Evolutionary conservation across 2,113 vertebrate genomes (phyloP).

Genomic region (Ciconia stormi): DNA sequence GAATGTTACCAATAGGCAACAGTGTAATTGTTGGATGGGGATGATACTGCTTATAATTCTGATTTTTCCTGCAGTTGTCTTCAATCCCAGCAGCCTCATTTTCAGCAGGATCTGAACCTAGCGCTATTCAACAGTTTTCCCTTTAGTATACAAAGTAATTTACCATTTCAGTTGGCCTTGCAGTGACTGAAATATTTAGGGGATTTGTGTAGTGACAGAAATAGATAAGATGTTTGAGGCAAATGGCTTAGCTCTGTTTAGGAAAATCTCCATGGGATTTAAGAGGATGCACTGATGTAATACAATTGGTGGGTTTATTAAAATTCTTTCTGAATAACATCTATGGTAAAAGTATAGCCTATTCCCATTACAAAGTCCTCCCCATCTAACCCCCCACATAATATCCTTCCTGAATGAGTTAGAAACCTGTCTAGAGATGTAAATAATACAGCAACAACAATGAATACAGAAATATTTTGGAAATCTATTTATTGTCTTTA

Average conservation of each 20-base stretch:
- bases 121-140: slow-evolving; percentile 7
- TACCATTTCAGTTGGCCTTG: slow-evolving; percentile 43
- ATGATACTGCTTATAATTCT: slow-evolving; percentile 3
- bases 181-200: slow-evolving; percentile 53
- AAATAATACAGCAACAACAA: neutral
- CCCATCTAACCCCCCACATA: neutral
- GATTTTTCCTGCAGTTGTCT: slow-evolving; percentile 44
- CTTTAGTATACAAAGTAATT: slow-evolving; percentile 38
- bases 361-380: neutral
- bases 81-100: slow-evolving; percentile 25
- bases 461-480: neutral
- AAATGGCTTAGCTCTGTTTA: slow-evolving; percentile 64
- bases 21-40: neutral
- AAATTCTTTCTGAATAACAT: slow-evolving; percentile 66
- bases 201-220: slow-evolving; percentile 65
- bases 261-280: slow-evolving; percentile 70
- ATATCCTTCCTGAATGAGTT: neutral
- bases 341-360: neutral
- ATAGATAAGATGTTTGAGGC: slow-evolving; percentile 62
- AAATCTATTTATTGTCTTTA: neutral
- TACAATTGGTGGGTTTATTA: slow-evolving; percentile 59
- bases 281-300: slow-evolving; percentile 63
- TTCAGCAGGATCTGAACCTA: neutral
- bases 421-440: neutral
- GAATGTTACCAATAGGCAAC: neutral